Base-by-base conservation (phyloP, 2,797 vertebrate species). In the Sorex maritimensis region DNA sequence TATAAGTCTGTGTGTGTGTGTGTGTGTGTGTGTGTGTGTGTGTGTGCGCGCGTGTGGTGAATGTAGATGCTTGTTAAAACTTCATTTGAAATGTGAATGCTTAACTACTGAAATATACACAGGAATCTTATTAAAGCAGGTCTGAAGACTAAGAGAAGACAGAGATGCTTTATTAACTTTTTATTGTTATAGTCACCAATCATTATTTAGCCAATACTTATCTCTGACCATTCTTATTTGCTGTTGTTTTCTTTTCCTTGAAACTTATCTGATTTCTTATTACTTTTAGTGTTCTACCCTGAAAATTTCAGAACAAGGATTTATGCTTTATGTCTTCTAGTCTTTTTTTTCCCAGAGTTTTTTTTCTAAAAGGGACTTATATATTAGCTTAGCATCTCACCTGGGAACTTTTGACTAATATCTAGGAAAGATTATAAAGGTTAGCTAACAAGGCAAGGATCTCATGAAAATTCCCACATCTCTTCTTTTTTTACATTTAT, bases 21-120 rank as follows among this genome's bases (percentile, higher is more conserved):
- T 61, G 15, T 19, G 15, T 19, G 21, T 61, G 5, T 61, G 17
- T 61, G 58, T 21, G 21, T 61, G 58, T 61, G 21, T 19, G 58
- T 61, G 5, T 19, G 12, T 55, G 52, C 12, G 17, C 14, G 52
- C 14, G 17, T 13, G 12, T 14, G 17, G 4, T 55, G 63, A 86
- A 58, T 6, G 26, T 83, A 28, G 19, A 24, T 52, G 24, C 24
- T 15, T 83, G 5, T 26, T 26, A 69, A 68, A 46, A 84, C 17
- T 73, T 91, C 72, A 17, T 78, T 74, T 84, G 44, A 91, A 89
- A 87, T 79, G 44, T 90, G 88, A 73, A 41, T 2, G 10, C 3
- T 71, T 58, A 28, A 68, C 17, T 93, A 38, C 58, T 84, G 77
- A 94, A 87, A 38, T 17, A 26, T 79, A 30, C 28, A 85, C 24